Evolutionary conservation across 2,888 invertebrate species (phyloP).

Genomic region (Chymomyza amoena): DNA sequence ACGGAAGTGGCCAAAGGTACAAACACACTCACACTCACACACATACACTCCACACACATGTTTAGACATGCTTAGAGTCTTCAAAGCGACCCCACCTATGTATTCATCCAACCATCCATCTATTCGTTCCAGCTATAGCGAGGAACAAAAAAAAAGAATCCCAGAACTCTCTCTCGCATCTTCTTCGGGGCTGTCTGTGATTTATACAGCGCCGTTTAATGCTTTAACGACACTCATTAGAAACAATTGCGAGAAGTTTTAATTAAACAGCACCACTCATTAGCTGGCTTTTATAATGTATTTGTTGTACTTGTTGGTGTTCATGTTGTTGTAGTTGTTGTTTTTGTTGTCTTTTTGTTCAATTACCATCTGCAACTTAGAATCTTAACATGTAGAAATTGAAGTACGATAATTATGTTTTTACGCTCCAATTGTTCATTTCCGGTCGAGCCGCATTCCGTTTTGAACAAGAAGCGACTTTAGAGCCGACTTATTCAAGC

Average conservation of each 20-base stretch:
- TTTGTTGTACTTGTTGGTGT: background rate
- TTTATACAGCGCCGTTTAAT: constrained; percentile 65
- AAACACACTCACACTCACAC: background rate
- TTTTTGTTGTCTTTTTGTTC: background rate
- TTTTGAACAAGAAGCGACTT: background rate
- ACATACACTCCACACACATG: background rate
- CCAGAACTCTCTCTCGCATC: background rate
- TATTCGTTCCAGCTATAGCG: constrained; percentile 8
- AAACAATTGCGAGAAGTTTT: constrained; percentile 70
- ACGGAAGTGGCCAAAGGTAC: constrained; percentile 63
- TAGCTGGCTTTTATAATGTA: constrained; percentile 32
- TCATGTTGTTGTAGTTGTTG: constrained; percentile 8
- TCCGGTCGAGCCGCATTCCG: constrained; percentile 42
- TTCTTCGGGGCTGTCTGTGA: constrained; percentile 45
- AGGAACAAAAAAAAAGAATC: background rate
- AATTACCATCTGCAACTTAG: constrained; percentile 36
- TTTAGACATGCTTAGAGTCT: background rate
- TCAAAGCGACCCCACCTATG: background rate
- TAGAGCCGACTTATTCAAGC: constrained; percentile 1
- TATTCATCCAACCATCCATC: background rate
- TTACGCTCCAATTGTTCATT: constrained; percentile 72
- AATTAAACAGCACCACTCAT: constrained; percentile 66
- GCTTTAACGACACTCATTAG: constrained; percentile 71
- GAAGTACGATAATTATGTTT: constrained; percentile 48
- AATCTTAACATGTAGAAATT: constrained; percentile 36